Evolutionary conservation across 2,113 vertebrate species (phyloP), one percentile per base, ranked within the genome.

Genomic region (Nipponia nippon): DNA sequence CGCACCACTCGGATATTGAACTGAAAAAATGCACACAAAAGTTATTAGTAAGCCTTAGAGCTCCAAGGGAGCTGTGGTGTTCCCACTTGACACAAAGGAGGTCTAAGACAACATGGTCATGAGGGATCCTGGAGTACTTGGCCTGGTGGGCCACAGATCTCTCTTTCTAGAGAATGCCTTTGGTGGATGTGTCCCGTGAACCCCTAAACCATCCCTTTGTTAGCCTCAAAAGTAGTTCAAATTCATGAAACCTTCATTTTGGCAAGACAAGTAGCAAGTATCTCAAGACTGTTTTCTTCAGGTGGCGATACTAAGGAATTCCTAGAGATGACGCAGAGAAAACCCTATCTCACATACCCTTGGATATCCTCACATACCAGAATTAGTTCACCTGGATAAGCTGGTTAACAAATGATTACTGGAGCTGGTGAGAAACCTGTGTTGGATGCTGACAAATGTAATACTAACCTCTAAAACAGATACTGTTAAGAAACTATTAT

Each of bases 381-480:
- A 26, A 13, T 30, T 52, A 56, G 10, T 65, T 91, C 32, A 36
- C 42, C 29, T 82, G 53, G 21, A 12, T 56, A 77, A 77, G 7
- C 10, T 77, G 36, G 27, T 83, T 88, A 86, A 44, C 20, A 88
- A 70, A 86, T 23, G 59, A 50, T 73, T 75, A 32, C 40, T 86
- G 67, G 90, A 77, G 26, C 27, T 22, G 25, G n/a, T 86, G 67
- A 92, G 67, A 96, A 92, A 75, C 1, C 0, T 38, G 4, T 58
- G 25, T 22, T 73, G n/a, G 55, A 66, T 63, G 58, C 18, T 90
- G 40, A 87, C 46, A 83, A 81, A 86, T 42, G 59, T 85, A 90
- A 86, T 36, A 75, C 23, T 83, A 92, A 83, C 49, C 80, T 90
- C 71, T 95, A 78, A 94, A 93, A 15, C n/a, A 95, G 76, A 94